A percentile compares a stretch with the other conserved stretches of the same genome.
phyloP scores from a whole-genome alignment of 1,140 invertebrate genomes.

The Hylaeus anthracinus region DNA sequence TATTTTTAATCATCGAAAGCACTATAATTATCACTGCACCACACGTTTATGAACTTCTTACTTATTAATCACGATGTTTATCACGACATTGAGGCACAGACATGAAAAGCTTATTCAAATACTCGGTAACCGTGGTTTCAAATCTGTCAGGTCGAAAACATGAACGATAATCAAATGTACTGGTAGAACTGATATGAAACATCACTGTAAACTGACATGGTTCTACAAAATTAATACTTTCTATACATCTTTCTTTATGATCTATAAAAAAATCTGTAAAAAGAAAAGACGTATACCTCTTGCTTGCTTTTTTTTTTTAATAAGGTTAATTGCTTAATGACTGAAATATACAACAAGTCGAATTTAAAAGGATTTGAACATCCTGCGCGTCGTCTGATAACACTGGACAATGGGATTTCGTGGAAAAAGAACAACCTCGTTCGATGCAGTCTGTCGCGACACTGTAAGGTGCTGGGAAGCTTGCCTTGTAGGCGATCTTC shows the following conservation, averaged over 20 bases:
- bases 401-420: conserved; percentile 1
- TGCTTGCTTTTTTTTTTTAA: too few species aligned
- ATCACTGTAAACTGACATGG: neutral
- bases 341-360: neutral
- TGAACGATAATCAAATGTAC: neutral
- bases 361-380: neutral
- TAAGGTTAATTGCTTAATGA: too few species aligned
- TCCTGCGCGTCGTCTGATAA: neutral
- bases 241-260: too few species aligned
- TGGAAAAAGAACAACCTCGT: conserved; percentile 52
- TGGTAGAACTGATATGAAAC: neutral
- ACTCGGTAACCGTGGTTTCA: neutral
- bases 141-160: neutral
- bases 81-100: neutral
- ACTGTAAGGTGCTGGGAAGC: conserved; percentile 60
- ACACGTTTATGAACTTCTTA: neutral
- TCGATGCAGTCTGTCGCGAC: conserved; percentile 51
- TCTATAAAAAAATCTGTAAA: too few species aligned
- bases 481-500: conserved; percentile 51
- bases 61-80: neutral
- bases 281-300: too few species aligned
- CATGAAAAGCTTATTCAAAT: neutral
- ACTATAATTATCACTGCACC: neutral
- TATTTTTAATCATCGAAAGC: neutral
- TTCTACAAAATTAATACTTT: neutral